phyloP scores from a whole-genome alignment of 2,113 vertebrate species.

The Loxodonta africana region DNA sequence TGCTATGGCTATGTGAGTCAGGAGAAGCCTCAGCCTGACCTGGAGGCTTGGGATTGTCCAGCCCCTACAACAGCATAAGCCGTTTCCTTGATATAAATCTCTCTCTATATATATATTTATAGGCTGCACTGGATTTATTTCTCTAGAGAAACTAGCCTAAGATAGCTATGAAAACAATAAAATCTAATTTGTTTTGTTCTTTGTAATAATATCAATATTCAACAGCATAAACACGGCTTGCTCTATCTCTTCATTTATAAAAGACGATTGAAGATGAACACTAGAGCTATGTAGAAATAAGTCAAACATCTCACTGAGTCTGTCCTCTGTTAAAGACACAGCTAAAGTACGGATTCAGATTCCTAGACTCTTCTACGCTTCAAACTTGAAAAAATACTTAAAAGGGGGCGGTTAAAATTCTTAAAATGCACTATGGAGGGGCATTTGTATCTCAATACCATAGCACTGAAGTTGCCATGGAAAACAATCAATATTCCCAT shows the following conservation, averaged over 20 bases:
- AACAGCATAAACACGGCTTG: background rate
- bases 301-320: background rate
- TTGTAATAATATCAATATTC: background rate
- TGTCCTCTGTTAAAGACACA: background rate
- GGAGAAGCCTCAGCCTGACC: no score
- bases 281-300: background rate
- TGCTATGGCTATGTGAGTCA: no score
- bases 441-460: background rate
- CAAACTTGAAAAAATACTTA: background rate
- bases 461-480: background rate
- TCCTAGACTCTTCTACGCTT: background rate
- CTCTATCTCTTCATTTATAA: background rate
- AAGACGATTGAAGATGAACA: background rate
- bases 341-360: background rate
- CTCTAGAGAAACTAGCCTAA: no score
- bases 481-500: background rate
- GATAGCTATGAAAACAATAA: background rate
- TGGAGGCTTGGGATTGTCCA: no score
- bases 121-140: no score
- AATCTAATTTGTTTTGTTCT: background rate
- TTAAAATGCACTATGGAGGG: background rate
- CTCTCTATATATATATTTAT: no score
- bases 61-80: no score
- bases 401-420: background rate
- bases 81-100: no score